Base-by-base conservation (phyloP, 2,113 vertebrate genomes). In the Etia nguti region DNA sequence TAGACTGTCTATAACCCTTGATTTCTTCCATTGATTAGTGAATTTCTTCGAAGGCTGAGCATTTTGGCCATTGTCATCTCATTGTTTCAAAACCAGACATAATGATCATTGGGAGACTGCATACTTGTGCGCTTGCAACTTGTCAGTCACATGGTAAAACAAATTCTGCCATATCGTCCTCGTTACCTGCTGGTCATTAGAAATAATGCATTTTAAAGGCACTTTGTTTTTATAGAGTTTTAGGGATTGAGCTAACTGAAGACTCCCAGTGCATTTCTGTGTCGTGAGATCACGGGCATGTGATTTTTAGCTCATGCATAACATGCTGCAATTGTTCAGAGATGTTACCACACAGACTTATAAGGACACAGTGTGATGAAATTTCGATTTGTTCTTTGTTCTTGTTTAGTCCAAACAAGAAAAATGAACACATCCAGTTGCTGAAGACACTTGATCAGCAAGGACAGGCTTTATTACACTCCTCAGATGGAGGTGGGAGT, bases 261-360 rank as follows among this genome's bases (percentile, higher is more conserved):
- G 56, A 62, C 83, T 83, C 65, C 83, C 83, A 10, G 81, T 29
- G 73, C 80, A 80, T 62, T 80, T 70, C 77, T 85, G 84, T 50
- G 43, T 16, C 62, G 31, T 82, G 84, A 88, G 86, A 85, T 62
- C 80, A 43, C 48, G 2, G 36, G 79, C 92, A 86, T 92, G 93
- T 90, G 90, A 88, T 89, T 46, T 83, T 82, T 62, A 88, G 81
- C 83, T 91, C 81, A 91, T 83, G 70, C 52, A 38, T 57, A 82
- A 55, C 62, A 26, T 60, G 79, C 55, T 88, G 60, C 48, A 80
- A 11, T 82, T 89, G 70, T 80, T 83, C 48, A 15, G 34, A 82
- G 57, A 55, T 2, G 15, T 54, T 41, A 13, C 75, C 70, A 4
- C 81, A 36, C 13, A 54, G 80, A 75, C 57, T 18, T 50, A 4